Percentiles rank a stretch among this genome's conserved stretches.
phyloP scores from a whole-genome alignment of 2,888 invertebrate genomes.

The Hymenopus coronatus region DNA sequence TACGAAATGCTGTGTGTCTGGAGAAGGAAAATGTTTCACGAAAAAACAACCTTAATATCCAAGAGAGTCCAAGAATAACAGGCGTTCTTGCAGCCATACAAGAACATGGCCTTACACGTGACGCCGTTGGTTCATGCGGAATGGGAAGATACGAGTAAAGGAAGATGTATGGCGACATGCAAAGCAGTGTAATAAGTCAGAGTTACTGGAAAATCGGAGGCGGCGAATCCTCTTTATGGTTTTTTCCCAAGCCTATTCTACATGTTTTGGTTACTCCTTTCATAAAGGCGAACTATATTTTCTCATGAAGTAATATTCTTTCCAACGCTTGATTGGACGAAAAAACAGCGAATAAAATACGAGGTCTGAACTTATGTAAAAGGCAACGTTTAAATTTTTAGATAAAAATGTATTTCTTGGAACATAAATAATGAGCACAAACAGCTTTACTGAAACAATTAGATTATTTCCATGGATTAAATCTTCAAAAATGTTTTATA shows the following conservation, averaged over 20 bases:
- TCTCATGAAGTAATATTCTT: background rate
- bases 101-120: background rate
- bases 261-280: background rate
- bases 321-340: background rate
- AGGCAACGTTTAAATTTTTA: background rate
- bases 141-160: background rate
- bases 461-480: background rate
- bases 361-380: background rate
- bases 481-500: too few species aligned
- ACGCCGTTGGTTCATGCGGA: background rate
- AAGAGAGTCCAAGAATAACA: background rate
- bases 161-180: slow-evolving; percentile 8
- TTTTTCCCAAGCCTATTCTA: background rate
- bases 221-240: background rate
- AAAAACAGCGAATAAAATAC: background rate
- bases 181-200: slow-evolving; percentile 15
- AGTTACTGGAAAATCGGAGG: slow-evolving; percentile 1
- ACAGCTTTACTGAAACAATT: background rate
- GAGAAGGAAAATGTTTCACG: background rate
- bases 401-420: background rate
- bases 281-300: background rate
- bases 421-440: background rate
- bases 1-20: background rate
- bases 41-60: background rate
- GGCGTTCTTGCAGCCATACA: background rate